Percentiles rank a stretch among this genome's conserved stretches.
Evolutionary conservation across 2,888 invertebrate species (phyloP).

Genomic region (Aphodius granarius): DNA sequence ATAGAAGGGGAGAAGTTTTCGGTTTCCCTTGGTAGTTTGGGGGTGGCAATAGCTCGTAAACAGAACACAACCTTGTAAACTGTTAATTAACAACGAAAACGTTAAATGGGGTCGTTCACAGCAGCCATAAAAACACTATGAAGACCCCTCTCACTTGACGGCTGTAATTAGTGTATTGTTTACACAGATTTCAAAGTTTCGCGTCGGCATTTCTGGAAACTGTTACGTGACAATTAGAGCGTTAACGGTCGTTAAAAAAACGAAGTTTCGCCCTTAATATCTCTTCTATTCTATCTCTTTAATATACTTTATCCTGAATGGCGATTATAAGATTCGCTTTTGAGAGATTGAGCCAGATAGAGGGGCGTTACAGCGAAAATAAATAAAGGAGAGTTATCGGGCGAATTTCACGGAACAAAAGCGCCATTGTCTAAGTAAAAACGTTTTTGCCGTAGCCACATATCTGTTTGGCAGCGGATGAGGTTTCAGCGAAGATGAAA

Average conservation of each 20-base stretch:
- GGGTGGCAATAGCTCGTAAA: background rate
- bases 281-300: background rate
- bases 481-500: background rate
- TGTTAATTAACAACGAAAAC: background rate
- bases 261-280: background rate
- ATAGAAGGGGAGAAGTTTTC: background rate
- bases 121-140: background rate
- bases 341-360: no score
- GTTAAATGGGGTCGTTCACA: background rate
- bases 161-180: background rate
- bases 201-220: background rate
- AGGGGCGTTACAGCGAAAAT: background rate
- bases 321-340: background rate
- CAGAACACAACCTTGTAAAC: background rate
- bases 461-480: background rate
- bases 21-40: background rate
- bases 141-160: background rate
- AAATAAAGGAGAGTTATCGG: background rate
- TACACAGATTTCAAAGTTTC: background rate
- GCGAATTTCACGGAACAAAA: background rate
- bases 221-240: background rate
- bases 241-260: background rate
- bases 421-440: background rate
- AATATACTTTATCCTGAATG: background rate
- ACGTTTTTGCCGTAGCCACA: background rate